Evolutionary conservation across 2,113 vertebrate species (phyloP).

Genomic region (Platysteira castanea): DNA sequence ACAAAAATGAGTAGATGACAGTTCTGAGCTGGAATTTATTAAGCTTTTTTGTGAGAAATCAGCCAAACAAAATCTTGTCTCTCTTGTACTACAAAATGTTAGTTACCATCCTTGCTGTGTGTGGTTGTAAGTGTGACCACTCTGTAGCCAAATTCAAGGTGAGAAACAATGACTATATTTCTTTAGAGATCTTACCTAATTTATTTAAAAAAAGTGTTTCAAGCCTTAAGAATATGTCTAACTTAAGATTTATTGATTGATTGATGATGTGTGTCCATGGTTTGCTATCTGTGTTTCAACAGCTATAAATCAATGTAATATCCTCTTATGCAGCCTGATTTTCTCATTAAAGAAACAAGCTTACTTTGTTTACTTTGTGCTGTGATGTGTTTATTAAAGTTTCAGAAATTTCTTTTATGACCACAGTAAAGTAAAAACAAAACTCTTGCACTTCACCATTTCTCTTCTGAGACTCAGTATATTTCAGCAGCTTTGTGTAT

Average conservation of each 20-base stretch:
- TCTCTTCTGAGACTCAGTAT: background rate
- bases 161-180: background rate
- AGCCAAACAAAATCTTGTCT: background rate
- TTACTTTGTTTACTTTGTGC: background rate
- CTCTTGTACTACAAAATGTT: background rate
- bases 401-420: background rate
- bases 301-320: background rate
- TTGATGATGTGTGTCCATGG: background rate
- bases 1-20: background rate
- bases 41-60: background rate
- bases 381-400: background rate
- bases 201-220: background rate
- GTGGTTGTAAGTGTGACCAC: rapidly evolving
- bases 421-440: background rate
- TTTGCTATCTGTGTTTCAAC: background rate
- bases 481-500: background rate
- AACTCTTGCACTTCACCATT: background rate
- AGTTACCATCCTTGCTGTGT: background rate
- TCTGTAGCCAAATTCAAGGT: background rate
- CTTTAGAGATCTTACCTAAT: background rate
- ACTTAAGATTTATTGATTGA: background rate
- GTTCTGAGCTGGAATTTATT: background rate
- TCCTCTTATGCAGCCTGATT: background rate
- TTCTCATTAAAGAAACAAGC: background rate
- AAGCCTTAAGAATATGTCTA: background rate